Evolutionary conservation across 2,888 invertebrate species (phyloP), one percentile per base, ranked within the genome.

Genomic region (Fragum whitleyi): DNA sequence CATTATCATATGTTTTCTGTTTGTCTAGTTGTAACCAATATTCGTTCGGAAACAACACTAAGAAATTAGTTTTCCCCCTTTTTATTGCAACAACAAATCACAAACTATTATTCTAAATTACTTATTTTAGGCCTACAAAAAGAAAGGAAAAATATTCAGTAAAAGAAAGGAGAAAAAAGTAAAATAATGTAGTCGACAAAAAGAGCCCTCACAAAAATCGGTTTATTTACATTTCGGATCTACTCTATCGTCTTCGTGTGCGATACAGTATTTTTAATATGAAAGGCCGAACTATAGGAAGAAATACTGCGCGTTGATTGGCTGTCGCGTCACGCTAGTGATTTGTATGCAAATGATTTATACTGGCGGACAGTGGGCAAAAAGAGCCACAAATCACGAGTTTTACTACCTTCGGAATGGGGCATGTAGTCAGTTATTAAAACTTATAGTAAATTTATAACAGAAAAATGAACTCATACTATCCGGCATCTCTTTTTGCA

Each of bases 401-500:
- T 86, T 87, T 87, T 85, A 85, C 83, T 86, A 82, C 86, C 74
- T 69, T 72, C 55, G 78, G 89, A 83, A 89, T 89, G 89, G 91
- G 90, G 90, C 91, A 91, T 90, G 91, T 88, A 90, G 89, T 86
- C 83, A 87, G 89, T 87, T 81, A 90, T 87, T 90, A 88, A 87
- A 86, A 86, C 87, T 87, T 88, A 87, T 88, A 86, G 88, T 80
- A 86, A 87, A 89, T 88, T 87, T 85, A 85, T 83, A 82, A 75
- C 86, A 87, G 87, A 88, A 90, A 87, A 88, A 92, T 92, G 92
- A 92, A 91, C 89, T 92, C 92, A 42, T 92, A 92, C 82, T 92
- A 91, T 83, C 86, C 92, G 65, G 88, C 91, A 14, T 89, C 91
- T 73, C 90, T 92, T 88, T 90, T 92, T 85, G 90, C 90, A 68